Percentiles rank a stretch among this genome's conserved stretches.
phyloP scores from a whole-genome alignment of 2,797 vertebrate species.

The Clarias pachynema region DNA sequence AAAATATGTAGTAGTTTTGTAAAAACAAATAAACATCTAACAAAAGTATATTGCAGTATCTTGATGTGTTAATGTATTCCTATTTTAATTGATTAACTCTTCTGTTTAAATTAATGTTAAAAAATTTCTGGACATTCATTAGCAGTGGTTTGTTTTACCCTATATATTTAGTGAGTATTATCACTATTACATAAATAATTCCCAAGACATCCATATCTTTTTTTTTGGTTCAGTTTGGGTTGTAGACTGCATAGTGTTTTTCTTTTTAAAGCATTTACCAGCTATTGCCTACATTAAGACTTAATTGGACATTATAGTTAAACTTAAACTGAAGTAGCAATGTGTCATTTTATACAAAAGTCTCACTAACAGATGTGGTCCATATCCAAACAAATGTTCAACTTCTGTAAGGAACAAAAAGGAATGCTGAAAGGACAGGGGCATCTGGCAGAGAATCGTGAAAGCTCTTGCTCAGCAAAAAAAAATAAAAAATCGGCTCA shows the following conservation, averaged over 20 bases:
- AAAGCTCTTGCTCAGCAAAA: conserved; percentile 50
- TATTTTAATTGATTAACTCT: not conserved
- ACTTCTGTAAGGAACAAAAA: not conserved
- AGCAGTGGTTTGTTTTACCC: not conserved
- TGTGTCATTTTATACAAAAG: conserved; percentile 15
- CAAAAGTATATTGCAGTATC: not conserved
- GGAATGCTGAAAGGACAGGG: conserved; percentile 23
- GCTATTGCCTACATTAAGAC: not conserved
- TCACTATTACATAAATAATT: not conserved
- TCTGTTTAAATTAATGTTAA: not conserved
- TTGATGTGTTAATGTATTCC: not conserved
- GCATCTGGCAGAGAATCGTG: conserved; percentile 12
- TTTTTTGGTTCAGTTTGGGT: not conserved
- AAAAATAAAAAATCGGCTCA: conserved; percentile 11
- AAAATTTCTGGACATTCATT: not conserved
- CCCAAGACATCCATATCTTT: not conserved
- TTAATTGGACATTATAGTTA: not conserved
- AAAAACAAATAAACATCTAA: not conserved
- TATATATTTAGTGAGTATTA: not conserved
- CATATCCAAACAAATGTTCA: conserved; percentile 27
- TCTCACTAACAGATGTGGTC: not conserved
- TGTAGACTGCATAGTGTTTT: not conserved
- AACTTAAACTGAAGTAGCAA: not conserved
- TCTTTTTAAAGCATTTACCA: not conserved
- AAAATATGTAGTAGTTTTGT: not conserved